Evolutionary conservation across 1,140 invertebrate species (phyloP), one percentile per base, ranked within the genome.

Genomic region (Harlomillsia oculata): DNA sequence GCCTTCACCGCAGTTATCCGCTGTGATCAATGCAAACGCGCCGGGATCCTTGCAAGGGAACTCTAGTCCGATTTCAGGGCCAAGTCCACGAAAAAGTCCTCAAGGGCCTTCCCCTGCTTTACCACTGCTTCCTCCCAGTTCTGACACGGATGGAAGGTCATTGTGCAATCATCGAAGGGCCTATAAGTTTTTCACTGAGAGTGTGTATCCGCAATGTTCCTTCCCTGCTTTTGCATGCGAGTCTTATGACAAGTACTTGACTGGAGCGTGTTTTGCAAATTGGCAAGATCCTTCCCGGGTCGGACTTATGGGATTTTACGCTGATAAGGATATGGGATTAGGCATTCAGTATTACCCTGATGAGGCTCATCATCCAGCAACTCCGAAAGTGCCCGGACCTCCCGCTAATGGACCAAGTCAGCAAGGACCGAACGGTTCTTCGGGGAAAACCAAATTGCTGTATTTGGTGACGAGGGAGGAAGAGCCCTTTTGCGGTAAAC

Each of bases 301-400:
- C 69, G 87, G 87, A 13, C 85, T 87, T 67, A 95, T 97, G 91
- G 92, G 92, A 1, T 95, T 90, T 72, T 91, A 92, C 70, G 88
- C 91, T 2, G 84, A 93, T 70, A 72, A 80, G n/a, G 36, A 48
- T 9, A n/a, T n/a, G 43, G 43, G 43, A 25, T 9, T 5, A 41
- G 21, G n/a, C n/a, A n/a, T n/a, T n/a, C n/a, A n/a, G n/a, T n/a
- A n/a, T n/a, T n/a, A n/a, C n/a, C n/a, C n/a, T n/a, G n/a, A n/a
- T n/a, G n/a, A n/a, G n/a, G n/a, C n/a, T n/a, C n/a, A n/a, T n/a
- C n/a, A n/a, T n/a, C n/a, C 39, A 9, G n/a, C 5, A 20, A 25
- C 20, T 21, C 43, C 16, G 20, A 6, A 5, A 45, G 45, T 13
- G 28, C 5, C 5, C 4, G 11, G 25, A n/a, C n/a, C n/a, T n/a